Base-by-base conservation (phyloP, 2,797 vertebrate species). In the Typhlichthys subterraneus region DNA sequence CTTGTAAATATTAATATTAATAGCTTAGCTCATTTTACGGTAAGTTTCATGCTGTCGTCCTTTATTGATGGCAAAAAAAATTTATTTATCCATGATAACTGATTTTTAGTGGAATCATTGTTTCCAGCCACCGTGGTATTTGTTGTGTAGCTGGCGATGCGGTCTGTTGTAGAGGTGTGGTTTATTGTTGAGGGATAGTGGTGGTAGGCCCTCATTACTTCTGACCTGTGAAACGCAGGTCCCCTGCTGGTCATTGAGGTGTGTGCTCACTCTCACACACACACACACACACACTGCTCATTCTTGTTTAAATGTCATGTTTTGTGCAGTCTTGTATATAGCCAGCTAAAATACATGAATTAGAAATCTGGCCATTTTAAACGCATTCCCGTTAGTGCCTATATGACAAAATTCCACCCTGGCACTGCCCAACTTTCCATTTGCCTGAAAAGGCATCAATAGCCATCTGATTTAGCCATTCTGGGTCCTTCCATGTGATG, bases 381-480 rank as follows among this genome's bases (percentile, higher is more conserved):
- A 23, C 53, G 2, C 76, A 61, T 57, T 82, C 78, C 73, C 64
- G 70, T 63, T 12, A 60, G 75, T 74, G 70, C 81, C 49, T 69
- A 67, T 69, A 67, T 66, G 75, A 69, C 3, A 47, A 55, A 76
- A 49, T 82, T 77, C 81, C 82, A 76, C 72, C 72, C 79, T 84
- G 74, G 75, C 83, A 68, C 11, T 69, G 77, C 67, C 81, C 80
- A 74, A 67, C 67, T 89, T 91, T 87, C 85, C 85, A 81, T 73
- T 85, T 61, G 79, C 73, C 83, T 85, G 70, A 79, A 85, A 63
- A 83, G 59, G 67, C 77, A 86, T 87, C 83, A 70, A 64, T 75
- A 72, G 68, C 60, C 51, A 59, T 90, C 88, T 91, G 88, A 90
- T 89, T 85, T 90, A 80, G 83, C 81, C 84, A 90, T 90, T 89